phyloP scores from a whole-genome alignment of 2,888 invertebrate species.

The Patella depressa region DNA sequence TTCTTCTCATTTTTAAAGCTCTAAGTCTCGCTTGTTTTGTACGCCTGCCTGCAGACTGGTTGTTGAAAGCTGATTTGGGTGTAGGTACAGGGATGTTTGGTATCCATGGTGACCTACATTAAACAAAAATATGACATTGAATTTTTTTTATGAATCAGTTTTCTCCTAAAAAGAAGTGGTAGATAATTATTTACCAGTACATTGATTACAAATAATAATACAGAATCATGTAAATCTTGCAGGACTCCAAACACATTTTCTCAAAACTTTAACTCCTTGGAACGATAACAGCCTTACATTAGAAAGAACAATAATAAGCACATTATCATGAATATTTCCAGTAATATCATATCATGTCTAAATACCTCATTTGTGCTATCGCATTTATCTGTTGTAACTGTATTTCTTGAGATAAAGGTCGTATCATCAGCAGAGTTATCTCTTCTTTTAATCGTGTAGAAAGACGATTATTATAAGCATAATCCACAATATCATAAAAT shows the following conservation, averaged over 20 bases:
- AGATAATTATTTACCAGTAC: too few relatives aligned
- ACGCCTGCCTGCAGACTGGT: constrained; percentile 55
- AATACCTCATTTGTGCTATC: constrained; percentile 64
- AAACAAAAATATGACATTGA: too few relatives aligned
- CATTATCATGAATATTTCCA: too few relatives aligned
- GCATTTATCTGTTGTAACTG: constrained; percentile 66
- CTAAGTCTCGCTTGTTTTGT: constrained; percentile 60
- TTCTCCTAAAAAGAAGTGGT: too few relatives aligned
- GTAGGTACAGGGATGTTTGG: constrained; percentile 48
- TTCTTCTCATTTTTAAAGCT: constrained; percentile 61
- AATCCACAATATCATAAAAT: constrained; percentile 70
- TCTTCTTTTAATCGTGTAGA: constrained; percentile 57
- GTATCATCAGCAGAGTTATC: constrained; percentile 58
- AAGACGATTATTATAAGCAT: constrained; percentile 62
- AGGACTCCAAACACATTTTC: too few relatives aligned
- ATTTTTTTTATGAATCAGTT: too few relatives aligned
- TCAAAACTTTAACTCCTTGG: too few relatives aligned
- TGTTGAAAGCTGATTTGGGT: constrained; percentile 42
- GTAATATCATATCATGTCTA: neutral
- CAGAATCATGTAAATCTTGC: too few relatives aligned
- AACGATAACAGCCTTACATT: too few relatives aligned
- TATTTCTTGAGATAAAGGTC: constrained; percentile 66
- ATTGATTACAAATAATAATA: too few relatives aligned
- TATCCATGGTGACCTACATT: constrained; percentile 23
- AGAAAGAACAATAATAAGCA: neutral